phyloP scores from a whole-genome alignment of 2,797 vertebrate genomes.

The Characodon lateralis region DNA sequence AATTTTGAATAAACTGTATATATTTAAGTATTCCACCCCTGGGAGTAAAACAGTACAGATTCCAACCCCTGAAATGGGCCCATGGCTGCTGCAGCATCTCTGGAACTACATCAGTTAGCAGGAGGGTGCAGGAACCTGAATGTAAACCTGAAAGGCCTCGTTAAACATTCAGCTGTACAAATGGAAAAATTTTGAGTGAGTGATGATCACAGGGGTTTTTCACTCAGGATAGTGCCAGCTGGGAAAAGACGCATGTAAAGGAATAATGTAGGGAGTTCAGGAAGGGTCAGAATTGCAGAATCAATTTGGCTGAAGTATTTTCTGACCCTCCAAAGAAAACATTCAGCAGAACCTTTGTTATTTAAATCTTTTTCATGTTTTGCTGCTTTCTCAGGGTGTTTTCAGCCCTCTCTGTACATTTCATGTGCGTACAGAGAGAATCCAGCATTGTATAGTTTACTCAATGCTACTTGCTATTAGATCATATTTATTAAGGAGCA shows the following conservation, averaged over 20 bases:
- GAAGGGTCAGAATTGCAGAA: slow-evolving; percentile 23
- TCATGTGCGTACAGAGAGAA: not conserved
- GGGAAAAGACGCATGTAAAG: slow-evolving; percentile 26
- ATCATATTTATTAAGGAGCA: not conserved
- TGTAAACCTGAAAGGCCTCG: slow-evolving; percentile 47
- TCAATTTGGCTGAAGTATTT: slow-evolving; percentile 53
- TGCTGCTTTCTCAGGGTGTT: not conserved
- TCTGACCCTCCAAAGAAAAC: slow-evolving; percentile 20
- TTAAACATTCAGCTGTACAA: slow-evolving; percentile 61
- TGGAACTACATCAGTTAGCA: slow-evolving; percentile 24
- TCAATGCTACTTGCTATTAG: not conserved
- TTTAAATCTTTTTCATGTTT: not conserved
- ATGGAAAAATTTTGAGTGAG: slow-evolving; percentile 34
- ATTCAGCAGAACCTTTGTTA: not conserved
- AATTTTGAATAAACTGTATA: slow-evolving; percentile 7
- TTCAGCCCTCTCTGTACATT: not conserved
- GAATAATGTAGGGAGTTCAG: slow-evolving; percentile 51
- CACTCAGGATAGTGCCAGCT: slow-evolving; percentile 24
- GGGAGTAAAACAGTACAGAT: slow-evolving; percentile 12
- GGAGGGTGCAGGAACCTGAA: slow-evolving; percentile 46
- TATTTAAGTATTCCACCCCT: not conserved
- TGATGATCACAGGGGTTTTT: slow-evolving; percentile 38
- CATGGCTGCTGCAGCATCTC: slow-evolving; percentile 6
- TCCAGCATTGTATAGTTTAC: not conserved
- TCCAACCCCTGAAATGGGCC: not conserved